Conservation (phyloP, 2,888 invertebrate genomes). For the Drosophila mulleri region DNA sequence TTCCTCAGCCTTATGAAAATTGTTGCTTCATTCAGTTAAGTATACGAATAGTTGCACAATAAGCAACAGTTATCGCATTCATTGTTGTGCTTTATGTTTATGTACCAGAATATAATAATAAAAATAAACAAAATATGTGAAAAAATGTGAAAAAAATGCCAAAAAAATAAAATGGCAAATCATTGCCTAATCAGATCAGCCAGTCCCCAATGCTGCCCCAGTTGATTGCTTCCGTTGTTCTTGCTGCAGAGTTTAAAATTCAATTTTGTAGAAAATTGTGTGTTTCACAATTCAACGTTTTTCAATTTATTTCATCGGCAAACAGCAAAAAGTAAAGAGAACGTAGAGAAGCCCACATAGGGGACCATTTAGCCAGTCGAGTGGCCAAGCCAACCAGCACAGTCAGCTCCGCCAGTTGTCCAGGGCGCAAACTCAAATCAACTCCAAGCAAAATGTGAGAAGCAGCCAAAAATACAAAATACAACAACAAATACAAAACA, state of each 20-base stretch:
- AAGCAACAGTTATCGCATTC: constrained; percentile 35
- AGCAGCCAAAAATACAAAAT: constrained; percentile 36
- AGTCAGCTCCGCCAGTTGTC: constrained; percentile 21
- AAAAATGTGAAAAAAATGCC: constrained; percentile 5
- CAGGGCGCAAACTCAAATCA: constrained; percentile 65
- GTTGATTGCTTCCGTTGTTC: constrained; percentile 69
- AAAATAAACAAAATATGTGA: constrained; percentile 15
- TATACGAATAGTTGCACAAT: constrained; percentile 39
- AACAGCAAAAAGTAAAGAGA: constrained; percentile 47
- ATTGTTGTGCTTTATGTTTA: constrained; percentile 41
- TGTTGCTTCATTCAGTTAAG: constrained; percentile 17
- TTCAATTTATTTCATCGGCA: constrained; percentile 76
- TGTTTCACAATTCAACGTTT: constrained; percentile 73
- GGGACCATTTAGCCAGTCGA: background rate
- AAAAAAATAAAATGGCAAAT: constrained; percentile 56
- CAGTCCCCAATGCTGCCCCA: constrained; percentile 11
- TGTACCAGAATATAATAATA: constrained; percentile 46
- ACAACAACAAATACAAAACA: constrained; percentile 35
- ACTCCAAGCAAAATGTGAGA: constrained; percentile 57
- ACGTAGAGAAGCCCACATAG: constrained; percentile 55
- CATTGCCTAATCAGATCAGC: constrained; percentile 68
- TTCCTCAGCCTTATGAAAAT: no score
- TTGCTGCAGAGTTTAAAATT: constrained; percentile 58
- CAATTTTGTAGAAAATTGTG: constrained; percentile 74
- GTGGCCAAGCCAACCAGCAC: constrained; percentile 12